A percentile compares a stretch with the other conserved stretches of the same genome.
phyloP scores from a whole-genome alignment of 2,797 vertebrate genomes.

The Aselliscus stoliczkanus region DNA sequence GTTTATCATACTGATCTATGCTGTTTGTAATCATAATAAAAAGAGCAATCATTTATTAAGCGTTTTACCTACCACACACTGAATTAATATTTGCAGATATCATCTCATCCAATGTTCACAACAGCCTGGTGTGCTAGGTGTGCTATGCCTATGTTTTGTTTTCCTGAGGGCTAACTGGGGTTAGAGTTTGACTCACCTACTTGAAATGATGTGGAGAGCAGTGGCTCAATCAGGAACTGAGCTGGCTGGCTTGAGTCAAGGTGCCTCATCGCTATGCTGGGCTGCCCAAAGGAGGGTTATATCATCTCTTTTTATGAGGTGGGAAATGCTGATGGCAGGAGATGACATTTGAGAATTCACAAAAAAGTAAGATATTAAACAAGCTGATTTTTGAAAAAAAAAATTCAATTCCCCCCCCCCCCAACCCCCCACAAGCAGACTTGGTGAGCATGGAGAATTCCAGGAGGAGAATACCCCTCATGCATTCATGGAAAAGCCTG shows the following conservation, averaged over 20 bases:
- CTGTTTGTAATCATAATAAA: background rate
- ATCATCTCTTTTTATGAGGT: background rate
- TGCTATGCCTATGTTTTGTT: background rate
- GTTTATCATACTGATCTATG: background rate
- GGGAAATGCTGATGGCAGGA: background rate
- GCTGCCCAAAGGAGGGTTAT: no score
- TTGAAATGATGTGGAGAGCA: background rate
- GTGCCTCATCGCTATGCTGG: background rate
- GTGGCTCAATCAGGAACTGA: background rate
- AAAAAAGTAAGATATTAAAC: background rate
- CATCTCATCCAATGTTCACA: background rate
- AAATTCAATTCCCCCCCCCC: no score
- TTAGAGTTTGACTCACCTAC: background rate
- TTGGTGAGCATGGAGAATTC: background rate
- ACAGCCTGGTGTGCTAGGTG: fast-evolving
- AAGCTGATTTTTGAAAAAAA: background rate
- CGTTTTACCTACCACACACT: background rate
- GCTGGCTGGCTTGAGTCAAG: background rate
- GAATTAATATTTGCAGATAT: background rate
- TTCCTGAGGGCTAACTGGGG: background rate
- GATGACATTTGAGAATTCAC: background rate
- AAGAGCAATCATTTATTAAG: background rate
- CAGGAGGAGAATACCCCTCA: background rate
- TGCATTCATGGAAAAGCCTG: background rate
- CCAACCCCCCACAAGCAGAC: background rate